These are phyloP conservation scores for Terrapene triunguis DNA, from an alignment of 2,113 vertebrate species.

Conservation along the genomic window DNA sequence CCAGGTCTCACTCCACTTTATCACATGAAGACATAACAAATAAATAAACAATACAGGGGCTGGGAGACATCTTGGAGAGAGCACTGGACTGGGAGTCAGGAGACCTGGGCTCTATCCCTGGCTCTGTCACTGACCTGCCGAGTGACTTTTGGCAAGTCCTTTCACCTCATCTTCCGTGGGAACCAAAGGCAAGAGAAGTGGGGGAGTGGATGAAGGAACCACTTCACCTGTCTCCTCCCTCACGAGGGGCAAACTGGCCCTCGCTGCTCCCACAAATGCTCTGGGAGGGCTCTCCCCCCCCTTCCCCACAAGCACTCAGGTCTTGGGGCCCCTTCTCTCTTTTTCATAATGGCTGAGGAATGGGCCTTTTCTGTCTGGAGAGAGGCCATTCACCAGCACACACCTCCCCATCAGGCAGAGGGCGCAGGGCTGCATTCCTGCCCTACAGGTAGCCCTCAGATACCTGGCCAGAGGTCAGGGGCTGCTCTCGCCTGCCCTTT, in stretches of 20 bases:
- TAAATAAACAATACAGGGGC: neutral
- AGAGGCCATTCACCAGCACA: neutral
- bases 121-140: accelerated
- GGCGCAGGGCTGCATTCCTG: neutral
- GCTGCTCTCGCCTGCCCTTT: neutral
- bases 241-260: neutral
- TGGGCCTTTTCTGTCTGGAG: neutral
- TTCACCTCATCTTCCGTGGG: accelerated
- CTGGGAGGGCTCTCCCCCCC: accelerated
- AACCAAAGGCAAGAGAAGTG: neutral
- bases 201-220: neutral
- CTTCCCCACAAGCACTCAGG: neutral
- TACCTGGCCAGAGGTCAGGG: neutral
- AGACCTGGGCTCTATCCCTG: neutral
- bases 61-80: accelerated
- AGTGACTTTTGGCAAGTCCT: accelerated
- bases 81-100: accelerated
- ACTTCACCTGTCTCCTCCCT: accelerated
- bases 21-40: neutral
- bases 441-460: neutral
- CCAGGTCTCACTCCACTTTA: neutral
- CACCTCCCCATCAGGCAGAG: no score
- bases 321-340: neutral
- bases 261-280: neutral
- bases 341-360: neutral